Conservation (phyloP, 2,797 vertebrate species). For the Catostomus latipinnis region DNA sequence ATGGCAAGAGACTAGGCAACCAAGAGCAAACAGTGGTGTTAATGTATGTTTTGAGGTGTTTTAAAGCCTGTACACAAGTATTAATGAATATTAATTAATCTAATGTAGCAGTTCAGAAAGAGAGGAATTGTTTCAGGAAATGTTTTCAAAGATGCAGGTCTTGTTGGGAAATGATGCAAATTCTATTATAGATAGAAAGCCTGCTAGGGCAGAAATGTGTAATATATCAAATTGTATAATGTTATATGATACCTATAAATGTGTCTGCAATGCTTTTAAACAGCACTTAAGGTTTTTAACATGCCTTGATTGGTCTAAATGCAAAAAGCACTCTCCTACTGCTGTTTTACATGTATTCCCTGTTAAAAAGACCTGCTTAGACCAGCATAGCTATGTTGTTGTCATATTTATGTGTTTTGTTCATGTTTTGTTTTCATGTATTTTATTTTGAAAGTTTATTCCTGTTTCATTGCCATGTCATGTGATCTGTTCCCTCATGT, state of each 20-base stretch:
- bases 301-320: background rate
- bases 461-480: no score
- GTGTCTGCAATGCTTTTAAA: constrained; percentile 33
- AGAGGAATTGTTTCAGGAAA: constrained; percentile 16
- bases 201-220: constrained; percentile 3
- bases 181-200: constrained; percentile 16
- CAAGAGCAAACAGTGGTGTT: constrained; percentile 3
- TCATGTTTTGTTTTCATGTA: no score
- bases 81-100: constrained; percentile 2
- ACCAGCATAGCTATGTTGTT: no score
- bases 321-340: constrained; percentile 1
- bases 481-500: no score
- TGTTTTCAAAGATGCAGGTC: constrained; percentile 6
- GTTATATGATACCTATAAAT: constrained; percentile 24
- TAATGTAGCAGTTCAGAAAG: background rate
- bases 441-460: no score
- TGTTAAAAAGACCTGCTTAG: background rate
- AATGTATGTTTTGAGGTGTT: background rate
- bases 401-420: no score
- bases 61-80: constrained; percentile 2
- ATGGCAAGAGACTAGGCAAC: constrained; percentile 1
- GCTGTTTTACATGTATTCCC: background rate
- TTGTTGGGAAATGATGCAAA: constrained; percentile 13
- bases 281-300: constrained; percentile 39
- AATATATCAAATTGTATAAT: constrained; percentile 22